These are phyloP conservation scores for Catocala sponsa DNA, from an alignment of 2,888 invertebrate species.

Conservation along the genomic window DNA sequence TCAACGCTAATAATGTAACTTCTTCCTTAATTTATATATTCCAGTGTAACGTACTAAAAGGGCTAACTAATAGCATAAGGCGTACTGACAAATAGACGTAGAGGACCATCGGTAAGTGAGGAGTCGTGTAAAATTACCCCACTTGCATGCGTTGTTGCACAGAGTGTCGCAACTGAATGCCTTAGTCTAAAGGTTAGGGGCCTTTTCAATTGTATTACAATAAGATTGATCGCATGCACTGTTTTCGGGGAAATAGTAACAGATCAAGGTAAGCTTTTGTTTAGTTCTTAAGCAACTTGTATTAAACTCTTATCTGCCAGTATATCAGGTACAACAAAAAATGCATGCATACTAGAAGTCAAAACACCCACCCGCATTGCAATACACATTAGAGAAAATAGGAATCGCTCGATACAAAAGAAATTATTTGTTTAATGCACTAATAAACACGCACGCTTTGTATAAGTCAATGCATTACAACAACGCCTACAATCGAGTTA, in stretches of 20 bases:
- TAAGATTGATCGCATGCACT: slow-evolving; percentile 30
- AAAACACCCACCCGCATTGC: background rate
- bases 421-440: background rate
- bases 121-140: slow-evolving; percentile 65
- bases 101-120: slow-evolving; percentile 56
- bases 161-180: slow-evolving; percentile 61
- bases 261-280: background rate
- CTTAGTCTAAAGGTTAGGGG: slow-evolving; percentile 65
- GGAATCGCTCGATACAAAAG: too few relatives aligned
- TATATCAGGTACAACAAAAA: too few relatives aligned
- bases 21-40: background rate
- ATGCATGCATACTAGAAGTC: too few relatives aligned
- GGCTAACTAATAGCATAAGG: slow-evolving; percentile 12
- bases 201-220: slow-evolving; percentile 46
- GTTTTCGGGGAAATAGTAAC: slow-evolving; percentile 21
- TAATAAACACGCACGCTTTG: background rate
- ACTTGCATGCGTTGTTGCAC: slow-evolving; percentile 54
- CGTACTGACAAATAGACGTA: slow-evolving; percentile 19
- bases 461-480: too few relatives aligned
- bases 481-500: too few relatives aligned
- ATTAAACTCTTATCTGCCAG: too few relatives aligned
- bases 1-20: slow-evolving; percentile 1
- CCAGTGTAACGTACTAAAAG: slow-evolving; percentile 11
- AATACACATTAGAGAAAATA: background rate
- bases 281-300: too few relatives aligned